A percentile compares a stretch with the other conserved stretches of the same genome.
phyloP scores from a whole-genome alignment of 2,888 invertebrate species.

The Eilema sororculum region DNA sequence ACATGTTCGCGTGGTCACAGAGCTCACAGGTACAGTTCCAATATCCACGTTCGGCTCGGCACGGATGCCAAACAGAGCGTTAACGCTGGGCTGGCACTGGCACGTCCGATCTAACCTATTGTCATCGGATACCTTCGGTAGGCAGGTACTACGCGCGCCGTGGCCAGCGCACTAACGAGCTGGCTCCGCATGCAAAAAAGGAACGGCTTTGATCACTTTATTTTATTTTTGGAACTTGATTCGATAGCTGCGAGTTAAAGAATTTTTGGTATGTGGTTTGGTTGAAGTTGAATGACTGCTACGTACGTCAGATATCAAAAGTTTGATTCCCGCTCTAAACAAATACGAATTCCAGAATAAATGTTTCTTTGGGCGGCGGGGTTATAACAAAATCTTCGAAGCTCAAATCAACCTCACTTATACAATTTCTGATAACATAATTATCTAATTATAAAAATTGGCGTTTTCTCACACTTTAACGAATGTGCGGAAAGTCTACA shows the following conservation, averaged over 20 bases:
- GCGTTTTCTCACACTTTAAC: too few relatives aligned
- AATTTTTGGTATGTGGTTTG: not conserved
- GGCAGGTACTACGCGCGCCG: slow-evolving; percentile 5
- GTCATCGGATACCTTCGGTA: slow-evolving; percentile 50
- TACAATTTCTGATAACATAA: not conserved
- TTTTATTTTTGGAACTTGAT: not conserved
- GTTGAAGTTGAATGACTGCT: not conserved
- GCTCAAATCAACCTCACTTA: not conserved
- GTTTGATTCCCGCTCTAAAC: too few relatives aligned
- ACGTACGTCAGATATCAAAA: too few relatives aligned
- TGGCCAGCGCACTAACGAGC: slow-evolving; percentile 10
- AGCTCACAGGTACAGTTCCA: slow-evolving; percentile 37
- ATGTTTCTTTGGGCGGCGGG: too few relatives aligned
- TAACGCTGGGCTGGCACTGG: slow-evolving; percentile 47
- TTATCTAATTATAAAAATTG: too few relatives aligned
- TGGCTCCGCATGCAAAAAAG: slow-evolving; percentile 10
- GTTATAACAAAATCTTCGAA: too few relatives aligned
- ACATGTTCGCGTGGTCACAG: slow-evolving; percentile 21
- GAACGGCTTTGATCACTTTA: not conserved
- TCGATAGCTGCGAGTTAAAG: not conserved
- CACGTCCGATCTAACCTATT: slow-evolving; percentile 56
- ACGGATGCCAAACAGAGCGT: slow-evolving; percentile 72
- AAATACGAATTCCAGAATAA: too few relatives aligned
- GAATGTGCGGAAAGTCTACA: not conserved
- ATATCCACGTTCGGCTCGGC: slow-evolving; percentile 46